Percentiles rank a stretch among this genome's conserved stretches.
Conservation (phyloP, 2,113 vertebrate species). For the Shinisaurus crocodilurus region DNA sequence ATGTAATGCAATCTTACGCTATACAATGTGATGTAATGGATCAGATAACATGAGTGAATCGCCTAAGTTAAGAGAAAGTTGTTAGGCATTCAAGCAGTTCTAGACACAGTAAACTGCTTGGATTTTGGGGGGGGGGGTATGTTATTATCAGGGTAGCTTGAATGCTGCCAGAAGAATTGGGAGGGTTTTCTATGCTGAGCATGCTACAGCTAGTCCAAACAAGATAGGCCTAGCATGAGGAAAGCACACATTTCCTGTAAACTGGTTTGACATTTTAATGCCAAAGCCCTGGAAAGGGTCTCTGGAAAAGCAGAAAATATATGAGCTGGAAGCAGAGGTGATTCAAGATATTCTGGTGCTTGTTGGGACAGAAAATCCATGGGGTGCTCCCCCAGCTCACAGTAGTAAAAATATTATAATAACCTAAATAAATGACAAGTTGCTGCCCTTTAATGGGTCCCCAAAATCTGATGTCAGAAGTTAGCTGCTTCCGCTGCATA, state of each 20-base stretch:
- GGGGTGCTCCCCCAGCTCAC: not conserved
- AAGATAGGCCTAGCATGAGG: not conserved
- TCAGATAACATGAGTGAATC: constrained; percentile 7
- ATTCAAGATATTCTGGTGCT: not conserved
- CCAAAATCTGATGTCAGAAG: not conserved
- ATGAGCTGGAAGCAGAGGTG: not conserved
- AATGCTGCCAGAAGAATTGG: not conserved
- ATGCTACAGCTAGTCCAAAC: not conserved
- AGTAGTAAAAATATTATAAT: not conserved
- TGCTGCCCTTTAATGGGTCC: not conserved
- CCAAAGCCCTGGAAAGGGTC: not conserved
- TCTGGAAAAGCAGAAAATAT: not conserved
- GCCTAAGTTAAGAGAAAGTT: not conserved
- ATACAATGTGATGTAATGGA: constrained; percentile 3
- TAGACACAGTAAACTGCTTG: not conserved
- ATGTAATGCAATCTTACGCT: constrained; percentile 20
- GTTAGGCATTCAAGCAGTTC: not conserved
- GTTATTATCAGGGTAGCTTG: not conserved
- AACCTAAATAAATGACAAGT: not conserved
- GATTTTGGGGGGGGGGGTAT: not conserved
- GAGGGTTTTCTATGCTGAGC: not conserved
- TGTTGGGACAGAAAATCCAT: not conserved
- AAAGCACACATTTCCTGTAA: not conserved
- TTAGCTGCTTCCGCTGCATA: not conserved
- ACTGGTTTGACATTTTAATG: not conserved